Base-by-base conservation (phyloP, 2,888 invertebrate genomes). In the Volucella inflata region DNA sequence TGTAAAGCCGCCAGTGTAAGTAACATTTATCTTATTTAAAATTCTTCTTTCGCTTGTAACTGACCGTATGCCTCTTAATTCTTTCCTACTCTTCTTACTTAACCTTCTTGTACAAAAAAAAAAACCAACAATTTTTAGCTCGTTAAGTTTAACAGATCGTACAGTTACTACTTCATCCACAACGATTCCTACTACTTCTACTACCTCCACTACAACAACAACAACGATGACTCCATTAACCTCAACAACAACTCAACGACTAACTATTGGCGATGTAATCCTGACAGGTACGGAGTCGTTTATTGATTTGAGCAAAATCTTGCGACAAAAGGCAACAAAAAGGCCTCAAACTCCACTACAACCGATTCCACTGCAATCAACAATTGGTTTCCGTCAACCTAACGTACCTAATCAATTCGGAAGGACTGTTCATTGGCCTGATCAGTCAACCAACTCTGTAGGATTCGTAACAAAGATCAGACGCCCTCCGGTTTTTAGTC, bases 301-400 rank as follows among this genome's bases (percentile, higher is more conserved):
- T 83, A 87, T 88, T 30, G 89, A 89, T 87, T 87, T 89, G 36
- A 81, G 87, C 6, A 75, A 87, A 50, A 46, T 89, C 8, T 3
- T 76, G 16, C 44, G 38, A 1, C 46, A 38, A 14, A 78, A 11
- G 2, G 21, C 72, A 8, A 64, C 59, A 0, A 68, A 72, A 64
- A 59, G 64, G 10, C 64, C 48, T 2, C 57, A 55, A 8, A 44
- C 62, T 12, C 11, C 64, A 16, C 1, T 42, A 10, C 46, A 44
- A 44, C 8, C 44, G 46, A 12, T 3, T 30, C 48, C 74, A 2
- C 9, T 46, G n/a, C 2, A 1, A 14, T 14, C 38, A 6, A 57
- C 10, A 3, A 81, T 6, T 30, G 30, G 4, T 30, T 30, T 30
- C 30, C 30, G 6, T 30, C 6, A 46, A 14, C 17, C 65, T 14